phyloP scores from a whole-genome alignment of 1,140 invertebrate genomes.

The Drosophila athabasca region DNA sequence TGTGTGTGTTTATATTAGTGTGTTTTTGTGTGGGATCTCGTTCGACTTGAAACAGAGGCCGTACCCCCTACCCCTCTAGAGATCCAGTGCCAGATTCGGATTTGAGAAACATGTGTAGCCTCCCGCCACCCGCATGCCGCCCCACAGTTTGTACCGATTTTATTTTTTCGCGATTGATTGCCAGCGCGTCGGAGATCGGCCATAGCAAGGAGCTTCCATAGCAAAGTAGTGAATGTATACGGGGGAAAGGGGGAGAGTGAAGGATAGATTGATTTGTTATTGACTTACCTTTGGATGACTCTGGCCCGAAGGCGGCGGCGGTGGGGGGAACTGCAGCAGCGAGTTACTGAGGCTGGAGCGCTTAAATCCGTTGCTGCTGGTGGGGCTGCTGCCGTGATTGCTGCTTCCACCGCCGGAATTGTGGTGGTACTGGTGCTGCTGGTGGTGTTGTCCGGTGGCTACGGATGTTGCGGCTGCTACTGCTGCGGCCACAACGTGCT shows the following conservation, averaged over 20 bases:
- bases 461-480: conserved; percentile 70
- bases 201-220: not conserved
- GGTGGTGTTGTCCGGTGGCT: conserved; percentile 64
- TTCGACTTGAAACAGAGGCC: conserved; percentile 75
- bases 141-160: conserved; percentile 5
- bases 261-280: conserved; percentile 47
- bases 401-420: conserved; percentile 24
- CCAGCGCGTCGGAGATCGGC: conserved; percentile 13
- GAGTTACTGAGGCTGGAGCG: conserved; percentile 67
- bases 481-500: conserved; percentile 72
- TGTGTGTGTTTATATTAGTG: conserved; percentile 16
- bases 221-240: not conserved
- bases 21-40: conserved; percentile 51
- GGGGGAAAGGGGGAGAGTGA: conserved; percentile 3
- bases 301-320: conserved; percentile 43
- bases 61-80: conserved; percentile 3
- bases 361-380: conserved; percentile 59
- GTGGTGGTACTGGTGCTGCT: conserved; percentile 34
- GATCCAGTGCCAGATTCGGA: too few relatives aligned
- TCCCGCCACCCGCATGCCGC: too few relatives aligned
- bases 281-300: conserved; percentile 65
- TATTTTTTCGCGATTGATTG: conserved; percentile 19
- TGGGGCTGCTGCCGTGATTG: conserved; percentile 54
- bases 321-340: conserved; percentile 48
- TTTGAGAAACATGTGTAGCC: too few relatives aligned